Base-by-base conservation (phyloP, 2,888 invertebrate genomes). In the Drosophila recens region DNA sequence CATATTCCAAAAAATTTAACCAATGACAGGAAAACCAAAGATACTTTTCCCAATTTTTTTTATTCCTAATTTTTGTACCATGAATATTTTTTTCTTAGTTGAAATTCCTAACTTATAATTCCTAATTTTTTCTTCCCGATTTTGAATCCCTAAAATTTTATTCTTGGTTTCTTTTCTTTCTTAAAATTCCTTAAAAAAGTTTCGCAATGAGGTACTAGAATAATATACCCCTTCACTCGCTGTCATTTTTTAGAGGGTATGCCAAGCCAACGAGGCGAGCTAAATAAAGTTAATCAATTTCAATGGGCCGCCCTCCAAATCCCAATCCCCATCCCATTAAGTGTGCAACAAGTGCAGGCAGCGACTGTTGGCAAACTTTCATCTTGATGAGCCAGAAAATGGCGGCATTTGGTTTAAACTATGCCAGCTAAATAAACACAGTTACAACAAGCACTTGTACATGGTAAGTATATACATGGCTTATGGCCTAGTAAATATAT, bases 221-320 rank as follows among this genome's bases (percentile, higher is more conserved):
- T 5, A 27, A 56, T 36, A 34, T n/a, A n/a, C 45, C 11, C 13
- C 1, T 33, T 1, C 17, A 1, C 11, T 45, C 27, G 6, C 9
- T 20, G 10, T 23, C 4, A 3, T 5, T 56, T n/a, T 10, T 1
- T 3, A 15, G 1, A 38, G 15, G 52, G 52, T 15, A 38, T 52
- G 52, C 40, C 9, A 15, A 46, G 54, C 59, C 73, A 87, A 75
- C 85, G 77, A 81, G 56, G 69, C 85, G 62, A 65, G 62, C 64
- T 72, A 82, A 85, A 89, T 87, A 85, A 87, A 86, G 74, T 86
- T 89, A 89, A 87, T 86, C 89, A 86, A 80, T 86, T 87, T 87
- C 80, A 87, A 87, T 75, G 63, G 34, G 67, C 30, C 30, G 30
- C 11, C 43, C n/a, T 11, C 34, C 30, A n/a, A n/a, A n/a, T 8